Percentiles rank a stretch among this genome's conserved stretches.
Evolutionary conservation across 2,797 vertebrate species (phyloP).

Genomic region (Amblyopsis hoosieri): DNA sequence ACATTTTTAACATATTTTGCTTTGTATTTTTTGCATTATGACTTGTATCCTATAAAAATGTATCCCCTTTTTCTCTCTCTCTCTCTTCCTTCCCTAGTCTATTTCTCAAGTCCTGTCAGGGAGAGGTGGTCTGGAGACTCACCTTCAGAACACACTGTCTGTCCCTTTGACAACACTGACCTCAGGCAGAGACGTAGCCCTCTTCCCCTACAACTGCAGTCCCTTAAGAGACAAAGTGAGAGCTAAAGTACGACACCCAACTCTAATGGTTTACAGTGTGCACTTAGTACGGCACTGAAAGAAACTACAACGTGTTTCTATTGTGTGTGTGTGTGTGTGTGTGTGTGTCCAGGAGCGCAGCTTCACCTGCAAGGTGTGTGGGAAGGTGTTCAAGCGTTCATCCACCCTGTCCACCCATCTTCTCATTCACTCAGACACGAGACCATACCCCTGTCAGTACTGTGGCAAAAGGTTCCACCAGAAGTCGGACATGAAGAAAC

Average conservation of each 20-base stretch:
- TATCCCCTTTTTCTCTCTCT: background rate
- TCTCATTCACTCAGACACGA: constrained; percentile 75
- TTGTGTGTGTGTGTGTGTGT: background rate
- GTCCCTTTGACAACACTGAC: constrained; percentile 31
- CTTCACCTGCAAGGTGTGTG: constrained; percentile 71
- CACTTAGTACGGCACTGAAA: background rate
- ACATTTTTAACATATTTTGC: no score
- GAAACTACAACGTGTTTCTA: background rate
- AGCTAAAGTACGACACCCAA: constrained; percentile 53
- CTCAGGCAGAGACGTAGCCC: constrained; percentile 8
- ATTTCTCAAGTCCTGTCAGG: constrained; percentile 54
- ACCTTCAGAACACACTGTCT: constrained; percentile 30
- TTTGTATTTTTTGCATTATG: no score
- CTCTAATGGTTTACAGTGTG: background rate
- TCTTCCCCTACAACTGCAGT: constrained; percentile 47
- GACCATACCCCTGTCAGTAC: constrained; percentile 76
- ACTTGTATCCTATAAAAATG: no score
- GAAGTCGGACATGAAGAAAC: constrained; percentile 85
- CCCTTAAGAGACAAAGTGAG: constrained; percentile 28
- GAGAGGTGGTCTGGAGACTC: constrained; percentile 43
- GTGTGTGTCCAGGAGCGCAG: constrained; percentile 60
- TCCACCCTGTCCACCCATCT: constrained; percentile 76
- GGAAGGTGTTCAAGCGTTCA: constrained; percentile 76
- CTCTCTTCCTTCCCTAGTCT: constrained; percentile 34
- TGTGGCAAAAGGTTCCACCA: constrained; percentile 78